These are phyloP conservation scores for Ormyrus thymus DNA, from an alignment of 2,888 invertebrate genomes.

Conservation along the genomic window DNA sequence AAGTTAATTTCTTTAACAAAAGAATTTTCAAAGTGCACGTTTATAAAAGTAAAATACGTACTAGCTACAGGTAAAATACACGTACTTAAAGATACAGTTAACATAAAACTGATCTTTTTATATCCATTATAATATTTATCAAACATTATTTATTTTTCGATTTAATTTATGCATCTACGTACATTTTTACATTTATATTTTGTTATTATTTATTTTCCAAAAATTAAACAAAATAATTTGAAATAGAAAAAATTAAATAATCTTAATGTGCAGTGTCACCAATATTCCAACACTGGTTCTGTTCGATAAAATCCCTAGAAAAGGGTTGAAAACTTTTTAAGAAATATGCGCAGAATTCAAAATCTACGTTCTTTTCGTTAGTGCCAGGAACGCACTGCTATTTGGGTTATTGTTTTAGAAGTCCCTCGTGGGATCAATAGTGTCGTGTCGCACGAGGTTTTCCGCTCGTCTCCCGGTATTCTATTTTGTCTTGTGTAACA, in stretches of 20 bases:
- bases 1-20: no score
- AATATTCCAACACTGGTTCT: no score
- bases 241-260: no score
- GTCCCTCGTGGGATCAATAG: slow-evolving; percentile 11
- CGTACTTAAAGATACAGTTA: slow-evolving; percentile 2
- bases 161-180: not conserved
- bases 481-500: not conserved
- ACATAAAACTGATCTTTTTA: not conserved
- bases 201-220: no score
- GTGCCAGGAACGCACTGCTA: not conserved
- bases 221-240: no score
- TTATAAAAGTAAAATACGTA: not conserved
- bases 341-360: slow-evolving; percentile 12
- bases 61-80: no score
- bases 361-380: slow-evolving; percentile 10
- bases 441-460: slow-evolving; percentile 13
- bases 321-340: not conserved
- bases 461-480: not conserved
- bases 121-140: not conserved
- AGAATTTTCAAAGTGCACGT: not conserved
- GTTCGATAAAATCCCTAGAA: not conserved
- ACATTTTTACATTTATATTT: not conserved
- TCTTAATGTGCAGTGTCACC: no score
- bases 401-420: no score
- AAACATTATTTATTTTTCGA: not conserved